phyloP scores from a whole-genome alignment of 1,140 invertebrate species.

The Drosophila melanogaster region Release_6_plus_ISO1_MT NT_033779.5:16024501-16025000 shows the following conservation, averaged over 20 bases:
- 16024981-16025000: constrained; percentile 45
- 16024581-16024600: constrained; percentile 59
- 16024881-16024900: constrained; percentile 41
- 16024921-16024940: constrained; percentile 47
- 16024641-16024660: constrained; percentile 5
- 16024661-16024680: constrained; percentile 15
- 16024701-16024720: constrained; percentile 82
- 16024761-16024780: constrained; percentile 70
- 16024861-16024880: constrained; percentile 74
- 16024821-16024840: constrained; percentile 22
- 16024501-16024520: constrained; percentile 28
- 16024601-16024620: constrained; percentile 52
- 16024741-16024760: constrained; percentile 24
- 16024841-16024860: constrained; percentile 8
- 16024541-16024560: constrained; percentile 69
- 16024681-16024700: constrained; percentile 51
- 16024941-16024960: constrained; percentile 79
- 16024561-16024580: constrained; percentile 61
- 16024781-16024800: constrained; percentile 77
- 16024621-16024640: constrained; percentile 20
- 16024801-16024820: constrained; percentile 34
- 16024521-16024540: constrained; percentile 72
- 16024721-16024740: constrained; percentile 68
- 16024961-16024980: constrained; percentile 50
- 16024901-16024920: constrained; percentile 75